Conservation (phyloP, 30 jellyfish, hydroid and myxozoan species). For the Sanderia malayensis region DNA sequence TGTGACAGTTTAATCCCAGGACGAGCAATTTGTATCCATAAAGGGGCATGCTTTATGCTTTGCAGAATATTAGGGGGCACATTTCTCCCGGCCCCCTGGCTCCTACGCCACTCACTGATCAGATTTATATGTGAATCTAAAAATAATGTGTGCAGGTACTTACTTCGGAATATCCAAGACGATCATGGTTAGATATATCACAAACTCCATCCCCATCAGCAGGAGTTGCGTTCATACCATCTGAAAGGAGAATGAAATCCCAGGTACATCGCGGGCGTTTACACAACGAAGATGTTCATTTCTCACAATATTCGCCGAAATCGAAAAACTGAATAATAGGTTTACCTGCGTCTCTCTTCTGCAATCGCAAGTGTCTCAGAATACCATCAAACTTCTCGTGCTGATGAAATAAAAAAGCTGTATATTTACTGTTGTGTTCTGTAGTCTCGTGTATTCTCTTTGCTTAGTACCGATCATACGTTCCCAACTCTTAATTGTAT, state of each 20-base stretch:
- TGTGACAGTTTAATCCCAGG: not conserved
- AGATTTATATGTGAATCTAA: no score
- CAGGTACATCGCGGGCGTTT: not conserved
- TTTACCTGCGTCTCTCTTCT: constrained; percentile 78
- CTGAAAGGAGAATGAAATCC: constrained; percentile 10
- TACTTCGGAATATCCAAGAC: constrained; percentile 85
- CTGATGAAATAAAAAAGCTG: not conserved
- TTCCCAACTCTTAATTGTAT: not conserved
- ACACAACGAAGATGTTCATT: not conserved
- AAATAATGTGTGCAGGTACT: no score
- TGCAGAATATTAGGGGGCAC: constrained; percentile 1
- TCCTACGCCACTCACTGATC: no score
- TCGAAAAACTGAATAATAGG: not conserved
- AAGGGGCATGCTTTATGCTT: no score
- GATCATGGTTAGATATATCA: constrained; percentile 83
- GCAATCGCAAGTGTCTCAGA: constrained; percentile 59
- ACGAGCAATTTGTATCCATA: not conserved
- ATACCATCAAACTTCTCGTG: constrained; percentile 55
- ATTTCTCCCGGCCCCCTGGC: no score
- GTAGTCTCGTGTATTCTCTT: not conserved
- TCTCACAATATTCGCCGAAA: not conserved
- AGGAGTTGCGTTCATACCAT: constrained; percentile 86
- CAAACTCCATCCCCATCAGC: constrained; percentile 76
- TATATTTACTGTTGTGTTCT: not conserved
- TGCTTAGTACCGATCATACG: not conserved